Conservation (phyloP, 2,113 vertebrate genomes). For the Toxotes chatareus region DNA sequence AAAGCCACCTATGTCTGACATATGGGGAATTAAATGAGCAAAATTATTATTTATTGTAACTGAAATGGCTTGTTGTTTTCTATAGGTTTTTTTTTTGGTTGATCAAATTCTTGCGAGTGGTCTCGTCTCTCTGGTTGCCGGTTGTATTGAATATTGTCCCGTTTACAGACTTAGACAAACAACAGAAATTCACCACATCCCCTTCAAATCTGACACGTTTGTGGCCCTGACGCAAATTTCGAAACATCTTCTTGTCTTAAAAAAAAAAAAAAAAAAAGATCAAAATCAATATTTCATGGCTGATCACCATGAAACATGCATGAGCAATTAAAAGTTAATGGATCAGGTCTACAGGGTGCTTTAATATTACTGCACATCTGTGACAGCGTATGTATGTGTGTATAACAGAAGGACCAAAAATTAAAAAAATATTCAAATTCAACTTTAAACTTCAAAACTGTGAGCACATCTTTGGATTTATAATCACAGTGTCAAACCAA, state of each 20-base stretch:
- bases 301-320: slow-evolving; percentile 35
- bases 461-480: background rate
- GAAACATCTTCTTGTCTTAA: background rate
- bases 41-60: too few species aligned
- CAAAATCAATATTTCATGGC: slow-evolving; percentile 51
- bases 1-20: too few species aligned
- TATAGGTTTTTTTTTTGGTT: too few species aligned
- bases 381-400: background rate
- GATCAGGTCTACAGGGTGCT: background rate
- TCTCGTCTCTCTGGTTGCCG: too few species aligned
- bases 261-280: background rate
- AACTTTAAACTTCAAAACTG: background rate
- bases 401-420: background rate
- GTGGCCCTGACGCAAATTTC: background rate
- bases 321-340: slow-evolving; percentile 41
- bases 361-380: slow-evolving; percentile 9
- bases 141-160: too few species aligned
- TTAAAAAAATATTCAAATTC: background rate
- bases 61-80: too few species aligned
- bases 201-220: background rate
- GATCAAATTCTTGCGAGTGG: too few species aligned
- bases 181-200: background rate
- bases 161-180: background rate
- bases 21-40: too few species aligned
- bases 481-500: background rate